A percentile compares a stretch with the other conserved stretches of the same genome.
These are phyloP conservation scores for Neosilurus mollespiculum DNA, from an alignment of 2,797 vertebrate genomes.

Conservation along the genomic window DNA sequence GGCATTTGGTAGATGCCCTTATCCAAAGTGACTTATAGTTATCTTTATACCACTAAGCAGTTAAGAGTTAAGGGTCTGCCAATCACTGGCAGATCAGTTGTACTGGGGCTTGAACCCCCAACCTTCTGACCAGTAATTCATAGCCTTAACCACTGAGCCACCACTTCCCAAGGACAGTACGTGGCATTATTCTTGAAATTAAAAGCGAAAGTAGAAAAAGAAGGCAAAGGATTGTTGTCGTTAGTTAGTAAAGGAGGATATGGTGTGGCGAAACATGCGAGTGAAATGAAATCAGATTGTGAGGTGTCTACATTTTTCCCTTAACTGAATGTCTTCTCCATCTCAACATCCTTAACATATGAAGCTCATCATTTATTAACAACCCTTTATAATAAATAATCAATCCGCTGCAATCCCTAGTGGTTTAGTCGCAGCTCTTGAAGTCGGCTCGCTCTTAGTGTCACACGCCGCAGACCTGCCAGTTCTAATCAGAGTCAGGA, in stretches of 20 bases:
- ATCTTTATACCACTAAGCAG: no score
- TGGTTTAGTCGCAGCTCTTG: slow-evolving; percentile 68
- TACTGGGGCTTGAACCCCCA: no score
- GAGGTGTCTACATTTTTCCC: no score
- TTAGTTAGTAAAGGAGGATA: not conserved
- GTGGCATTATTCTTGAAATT: not conserved
- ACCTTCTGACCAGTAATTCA: no score
- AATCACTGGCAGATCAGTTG: no score
- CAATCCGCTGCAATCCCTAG: slow-evolving; percentile 57
- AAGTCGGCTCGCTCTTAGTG: slow-evolving; percentile 60
- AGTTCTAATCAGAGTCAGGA: slow-evolving; percentile 63
- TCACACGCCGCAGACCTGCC: slow-evolving; percentile 67
- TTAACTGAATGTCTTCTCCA: not conserved
- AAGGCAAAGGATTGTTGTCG: not conserved
- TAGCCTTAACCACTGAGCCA: no score
- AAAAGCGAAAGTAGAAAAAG: not conserved
- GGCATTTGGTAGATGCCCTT: no score
- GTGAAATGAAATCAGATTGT: not conserved
- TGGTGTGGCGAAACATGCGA: not conserved
- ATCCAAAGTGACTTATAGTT: no score
- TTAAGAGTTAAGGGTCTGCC: no score
- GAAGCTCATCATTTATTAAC: slow-evolving; percentile 48
- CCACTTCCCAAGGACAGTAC: not conserved
- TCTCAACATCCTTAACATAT: not conserved
- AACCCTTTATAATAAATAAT: slow-evolving; percentile 45